Evolutionary conservation across 2,888 invertebrate genomes (phyloP).

Genomic region (Lamellibrachia columna): DNA sequence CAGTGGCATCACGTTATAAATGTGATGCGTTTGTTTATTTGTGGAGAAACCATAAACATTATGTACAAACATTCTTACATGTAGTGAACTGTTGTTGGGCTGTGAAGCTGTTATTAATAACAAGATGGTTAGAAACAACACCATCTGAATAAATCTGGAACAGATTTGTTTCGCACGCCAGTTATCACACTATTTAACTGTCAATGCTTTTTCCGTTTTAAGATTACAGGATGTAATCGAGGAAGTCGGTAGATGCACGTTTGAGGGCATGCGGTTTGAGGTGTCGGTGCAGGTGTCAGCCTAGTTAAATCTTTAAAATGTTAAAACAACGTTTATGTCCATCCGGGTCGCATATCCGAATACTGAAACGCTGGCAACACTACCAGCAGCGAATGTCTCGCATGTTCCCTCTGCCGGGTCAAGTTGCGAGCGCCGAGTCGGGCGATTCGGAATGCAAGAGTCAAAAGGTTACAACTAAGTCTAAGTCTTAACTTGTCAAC

Average conservation of each 20-base stretch:
- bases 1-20: not conserved
- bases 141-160: not conserved
- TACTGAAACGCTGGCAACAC: slow-evolving; percentile 6
- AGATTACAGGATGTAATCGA: not conserved
- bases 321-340: not conserved
- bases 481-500: not conserved
- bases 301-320: not conserved
- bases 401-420: slow-evolving; percentile 20
- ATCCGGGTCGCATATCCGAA: not conserved
- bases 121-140: not conserved
- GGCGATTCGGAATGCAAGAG: slow-evolving; percentile 23
- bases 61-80: not conserved
- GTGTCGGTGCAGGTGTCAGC: not conserved
- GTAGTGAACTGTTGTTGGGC: not conserved
- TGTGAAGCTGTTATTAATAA: not conserved
- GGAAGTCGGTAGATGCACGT: not conserved
- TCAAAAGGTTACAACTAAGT: not conserved
- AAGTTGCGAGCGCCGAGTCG: not conserved
- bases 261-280: not conserved
- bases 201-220: not conserved
- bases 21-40: not conserved
- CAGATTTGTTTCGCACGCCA: not conserved
- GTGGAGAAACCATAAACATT: not conserved
- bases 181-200: not conserved
- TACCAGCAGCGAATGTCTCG: slow-evolving; percentile 22